Evolutionary conservation across 2,113 vertebrate genomes (phyloP), one percentile per base, ranked within the genome.

Genomic region (Rhegmatorhina hoffmannsi): DNA sequence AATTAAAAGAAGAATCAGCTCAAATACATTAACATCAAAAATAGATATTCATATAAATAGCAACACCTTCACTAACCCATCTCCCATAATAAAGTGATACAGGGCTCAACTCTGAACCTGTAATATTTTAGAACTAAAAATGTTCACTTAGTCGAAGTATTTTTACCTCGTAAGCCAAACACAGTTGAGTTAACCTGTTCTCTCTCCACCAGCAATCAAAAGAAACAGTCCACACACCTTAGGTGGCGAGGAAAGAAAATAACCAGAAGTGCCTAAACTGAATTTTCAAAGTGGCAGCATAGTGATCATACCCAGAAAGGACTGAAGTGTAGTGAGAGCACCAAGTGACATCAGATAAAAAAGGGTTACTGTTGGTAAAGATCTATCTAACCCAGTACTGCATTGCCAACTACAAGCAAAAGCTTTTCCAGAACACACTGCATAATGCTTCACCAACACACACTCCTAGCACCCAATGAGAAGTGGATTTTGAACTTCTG

Each of bases 1-100:
- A 92, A 52, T 77, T 84, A 78, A 20, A 58, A 92, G 18, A 8
- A 77, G 46, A 28, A 87, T 83, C 43, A 64, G 20, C 23, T 89
- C 21, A 53, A 75, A 87, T 58, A 81, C 9, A n/a, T 40, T 36
- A 82, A 73, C 5, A 80, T 63, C 81, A 87, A 92, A 94, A 96
- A 16, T 0, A 76, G 11, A 47, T 29, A 66, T 28, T 55, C 4
- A 25, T 43, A 83, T 34, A 63, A 73, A 66, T 13, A 64, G 49
- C 9, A 86, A 25, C 50, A 67, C 23, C 20, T 77, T 80, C 68
- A 56, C 29, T 58, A 82, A 53, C 3, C 17, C 44, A 36, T 20
- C 38, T 62, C 26, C 20, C 16, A 4, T 47, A 62, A 74, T 13
- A 52, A 77, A 62, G 24, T 1, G 3, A 59, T 16, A 9, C 36